These are phyloP conservation scores for Digitonthophagus gazella DNA, from an alignment of 2,888 invertebrate genomes.

Conservation along the genomic window DNA sequence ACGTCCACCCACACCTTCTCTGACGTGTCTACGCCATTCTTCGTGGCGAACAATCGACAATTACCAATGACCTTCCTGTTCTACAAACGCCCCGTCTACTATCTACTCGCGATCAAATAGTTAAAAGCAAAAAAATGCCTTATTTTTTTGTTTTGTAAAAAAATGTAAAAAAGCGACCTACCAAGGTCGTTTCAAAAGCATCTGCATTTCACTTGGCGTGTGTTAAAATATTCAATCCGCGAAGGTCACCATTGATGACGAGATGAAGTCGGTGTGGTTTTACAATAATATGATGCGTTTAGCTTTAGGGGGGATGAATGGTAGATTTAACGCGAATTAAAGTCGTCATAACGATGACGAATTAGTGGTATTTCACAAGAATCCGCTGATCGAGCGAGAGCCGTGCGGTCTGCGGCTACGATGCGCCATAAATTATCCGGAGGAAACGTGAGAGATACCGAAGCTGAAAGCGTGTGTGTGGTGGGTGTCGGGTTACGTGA, in stretches of 20 bases:
- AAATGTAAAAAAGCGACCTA: background rate
- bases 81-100: background rate
- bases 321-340: too few species aligned
- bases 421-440: background rate
- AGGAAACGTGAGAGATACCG: background rate
- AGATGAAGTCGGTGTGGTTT: too few species aligned
- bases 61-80: conserved; percentile 15
- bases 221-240: background rate
- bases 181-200: background rate
- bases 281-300: too few species aligned
- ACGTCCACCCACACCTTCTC: background rate
- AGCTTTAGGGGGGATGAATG: too few species aligned
- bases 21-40: conserved; percentile 9
- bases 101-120: background rate
- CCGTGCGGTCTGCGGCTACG: background rate
- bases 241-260: too few species aligned
- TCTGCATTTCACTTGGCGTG: background rate
- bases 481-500: conserved; percentile 5
- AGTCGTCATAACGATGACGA: background rate
- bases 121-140: background rate
- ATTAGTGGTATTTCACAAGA: background rate
- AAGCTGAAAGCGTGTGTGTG: too few species aligned
- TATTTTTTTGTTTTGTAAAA: too few species aligned
- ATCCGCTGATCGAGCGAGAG: background rate
- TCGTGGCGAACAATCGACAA: conserved; percentile 7